Conservation (phyloP, 2,888 invertebrate species). For the Harmothoe impar region DNA sequence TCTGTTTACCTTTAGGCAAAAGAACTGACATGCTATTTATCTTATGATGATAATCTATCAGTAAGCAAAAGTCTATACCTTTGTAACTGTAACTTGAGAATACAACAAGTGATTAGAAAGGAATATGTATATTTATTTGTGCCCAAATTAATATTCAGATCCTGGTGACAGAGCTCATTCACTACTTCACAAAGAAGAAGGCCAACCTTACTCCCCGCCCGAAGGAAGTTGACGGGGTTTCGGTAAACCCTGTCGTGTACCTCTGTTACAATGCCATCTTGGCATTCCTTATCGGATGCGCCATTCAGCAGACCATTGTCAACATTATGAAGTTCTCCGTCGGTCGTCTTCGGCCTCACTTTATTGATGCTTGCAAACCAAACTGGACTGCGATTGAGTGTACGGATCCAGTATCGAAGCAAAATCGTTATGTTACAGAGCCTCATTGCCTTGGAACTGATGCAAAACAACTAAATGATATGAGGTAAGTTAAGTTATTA, state of each 20-base stretch:
- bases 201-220: neutral
- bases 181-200: neutral
- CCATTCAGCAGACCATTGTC: constrained; percentile 92
- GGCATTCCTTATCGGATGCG: constrained; percentile 76
- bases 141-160: constrained; percentile 29
- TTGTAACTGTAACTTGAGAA: too few species aligned
- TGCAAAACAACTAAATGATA: constrained; percentile 70
- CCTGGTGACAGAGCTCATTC: constrained; percentile 59
- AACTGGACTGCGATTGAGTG: constrained; percentile 71
- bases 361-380: constrained; percentile 93
- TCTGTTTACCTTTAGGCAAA: too few species aligned
- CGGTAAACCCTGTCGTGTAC: constrained; percentile 34
- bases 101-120: too few species aligned
- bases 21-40: too few species aligned
- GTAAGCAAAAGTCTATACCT: too few species aligned
- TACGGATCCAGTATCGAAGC: neutral
- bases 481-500: constrained; percentile 24
- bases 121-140: too few species aligned
- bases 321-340: constrained; percentile 96
- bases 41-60: too few species aligned
- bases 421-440: constrained; percentile 72
- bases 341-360: constrained; percentile 95
- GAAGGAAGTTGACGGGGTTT: constrained; percentile 28
- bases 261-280: constrained; percentile 41
- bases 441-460: constrained; percentile 74